Evolutionary conservation across 2,113 vertebrate species (phyloP).

Genomic region (Amia ocellicauda): DNA sequence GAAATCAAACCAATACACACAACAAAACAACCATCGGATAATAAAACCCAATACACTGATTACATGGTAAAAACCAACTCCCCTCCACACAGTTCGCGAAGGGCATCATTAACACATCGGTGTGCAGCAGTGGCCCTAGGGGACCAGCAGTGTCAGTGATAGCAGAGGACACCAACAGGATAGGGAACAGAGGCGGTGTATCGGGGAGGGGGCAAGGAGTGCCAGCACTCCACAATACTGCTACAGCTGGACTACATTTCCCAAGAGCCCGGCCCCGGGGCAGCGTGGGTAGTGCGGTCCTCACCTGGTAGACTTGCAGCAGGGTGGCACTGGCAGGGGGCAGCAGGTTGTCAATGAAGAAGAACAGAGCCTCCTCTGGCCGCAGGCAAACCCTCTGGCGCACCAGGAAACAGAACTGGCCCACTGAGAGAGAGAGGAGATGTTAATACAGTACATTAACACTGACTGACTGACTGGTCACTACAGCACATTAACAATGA

Average conservation of each 20-base stretch:
- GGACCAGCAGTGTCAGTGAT: not conserved
- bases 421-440: conserved; percentile 69
- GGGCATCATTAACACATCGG: too few species aligned
- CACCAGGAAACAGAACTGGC: conserved; percentile 95
- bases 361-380: conserved; percentile 94
- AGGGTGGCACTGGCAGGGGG: conserved; percentile 93
- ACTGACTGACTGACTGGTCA: too few species aligned
- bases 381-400: conserved; percentile 91
- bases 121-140: not conserved
- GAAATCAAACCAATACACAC: too few species aligned
- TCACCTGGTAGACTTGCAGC: conserved; percentile 94
- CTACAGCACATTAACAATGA: too few species aligned
- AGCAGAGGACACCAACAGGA: not conserved
- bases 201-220: not conserved
- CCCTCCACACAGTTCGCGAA: too few species aligned
- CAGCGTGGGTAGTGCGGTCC: too few species aligned
- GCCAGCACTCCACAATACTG: not conserved
- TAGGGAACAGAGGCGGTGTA: not conserved
- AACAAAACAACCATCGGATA: too few species aligned
- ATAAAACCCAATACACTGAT: too few species aligned
- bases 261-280: too few species aligned
- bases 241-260: too few species aligned
- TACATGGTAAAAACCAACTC: too few species aligned
- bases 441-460: too few species aligned
- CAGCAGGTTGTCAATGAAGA: conserved; percentile 96